Conservation (phyloP, 2,888 invertebrate species). For the Ichneumoninae sp. region DNA sequence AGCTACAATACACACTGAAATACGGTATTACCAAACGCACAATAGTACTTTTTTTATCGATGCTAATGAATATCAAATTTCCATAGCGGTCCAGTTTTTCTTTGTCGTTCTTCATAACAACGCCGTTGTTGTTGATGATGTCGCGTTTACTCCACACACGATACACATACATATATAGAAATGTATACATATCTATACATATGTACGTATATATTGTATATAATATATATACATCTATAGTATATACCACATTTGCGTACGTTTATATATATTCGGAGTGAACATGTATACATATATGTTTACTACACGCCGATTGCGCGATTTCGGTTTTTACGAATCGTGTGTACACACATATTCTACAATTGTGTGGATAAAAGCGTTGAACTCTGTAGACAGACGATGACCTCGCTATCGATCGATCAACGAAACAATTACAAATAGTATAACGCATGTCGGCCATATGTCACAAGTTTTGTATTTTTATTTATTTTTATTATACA, state of each 20-base stretch:
- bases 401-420: slow-evolving; percentile 21
- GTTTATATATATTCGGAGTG: neutral
- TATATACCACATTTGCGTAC: neutral
- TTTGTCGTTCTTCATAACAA: slow-evolving; percentile 8
- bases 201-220: neutral
- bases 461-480: neutral
- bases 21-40: slow-evolving; percentile 40
- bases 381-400: slow-evolving; percentile 24
- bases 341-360: neutral
- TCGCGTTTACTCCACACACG: neutral
- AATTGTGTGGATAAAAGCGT: slow-evolving; percentile 14
- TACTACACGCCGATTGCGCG: neutral
- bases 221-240: neutral
- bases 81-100: slow-evolving; percentile 21
- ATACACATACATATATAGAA: no score
- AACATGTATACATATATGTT: neutral
- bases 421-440: slow-evolving; percentile 26
- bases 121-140: neutral
- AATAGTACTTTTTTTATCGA: slow-evolving; percentile 55
- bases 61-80: slow-evolving; percentile 49
- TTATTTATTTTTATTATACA: slow-evolving; percentile 45
- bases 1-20: slow-evolving; percentile 42
- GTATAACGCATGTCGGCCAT: neutral
- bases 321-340: neutral
- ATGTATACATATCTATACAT: neutral